Evolutionary conservation across 2,113 vertebrate genomes (phyloP), one percentile per base, ranked within the genome.

Genomic region (Tamias sibiricus): DNA sequence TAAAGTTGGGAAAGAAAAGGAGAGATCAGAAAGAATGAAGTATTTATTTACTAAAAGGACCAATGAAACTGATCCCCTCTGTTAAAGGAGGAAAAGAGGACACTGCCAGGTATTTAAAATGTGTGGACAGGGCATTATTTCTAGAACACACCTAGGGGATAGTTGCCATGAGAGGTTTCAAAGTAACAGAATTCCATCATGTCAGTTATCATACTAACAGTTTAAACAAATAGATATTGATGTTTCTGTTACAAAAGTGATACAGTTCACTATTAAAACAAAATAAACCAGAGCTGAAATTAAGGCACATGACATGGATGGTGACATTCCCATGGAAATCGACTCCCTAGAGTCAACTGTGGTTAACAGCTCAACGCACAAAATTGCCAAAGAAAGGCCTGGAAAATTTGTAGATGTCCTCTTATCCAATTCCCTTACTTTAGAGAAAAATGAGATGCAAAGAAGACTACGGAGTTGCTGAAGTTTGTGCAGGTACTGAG

Each of bases 11-110:
- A 96, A 98, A 98, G 96, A 64, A 54, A 95, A 89, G 81, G 80
- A 97, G 97, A 96, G 30, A 40, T 90, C 6, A 44, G 57, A 69
- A 91, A 44, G 94, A 91, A 47, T 83, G 87, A 93, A 24, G 91
- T 83, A 97, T 96, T 96, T 97, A 49, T 97, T 98, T 83, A 22
- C 88, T 85, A 59, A 97, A 98, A 93, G 88, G 89, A 91, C 71
- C 76, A 82, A 35, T 95, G 97, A 96, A 97, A 88, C 35, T 5
- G 42, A 92, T 95, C 76, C 90, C 28, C 13, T 76, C 37, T 74
- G 59, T 97, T 79, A 95, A 83, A 95, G 75, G 52, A 97, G 97
- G 74, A 64, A 44, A 42, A 40, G 68, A 93, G 71, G 74, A 16
- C 91, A 57, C 8, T 82, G 80, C 79, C 91, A 59, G 62, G 47